A percentile compares a stretch with the other conserved stretches of the same genome.
phyloP scores from a whole-genome alignment of 2,113 vertebrate species.

The Perccottus glenii region DNA sequence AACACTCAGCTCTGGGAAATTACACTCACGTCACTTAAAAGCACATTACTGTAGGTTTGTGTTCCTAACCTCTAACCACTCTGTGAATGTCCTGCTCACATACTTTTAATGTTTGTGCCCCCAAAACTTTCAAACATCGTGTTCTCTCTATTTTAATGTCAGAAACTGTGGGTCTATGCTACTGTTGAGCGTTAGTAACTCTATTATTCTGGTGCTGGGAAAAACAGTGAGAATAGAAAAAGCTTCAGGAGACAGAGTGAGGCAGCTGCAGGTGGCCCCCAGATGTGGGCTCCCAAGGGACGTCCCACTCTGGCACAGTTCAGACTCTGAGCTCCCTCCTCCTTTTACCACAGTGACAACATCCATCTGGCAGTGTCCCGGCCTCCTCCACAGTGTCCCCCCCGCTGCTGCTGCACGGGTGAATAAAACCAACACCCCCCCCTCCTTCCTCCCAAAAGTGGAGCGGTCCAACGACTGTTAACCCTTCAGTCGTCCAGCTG shows the following conservation, averaged over 20 bases:
- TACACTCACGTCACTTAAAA: too few relatives aligned
- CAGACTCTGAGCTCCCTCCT: constrained; percentile 30
- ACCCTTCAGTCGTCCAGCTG: constrained; percentile 67
- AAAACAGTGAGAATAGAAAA: constrained; percentile 32
- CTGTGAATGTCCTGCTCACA: too few relatives aligned
- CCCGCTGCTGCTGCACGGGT: constrained; percentile 49
- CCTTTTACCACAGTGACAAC: constrained; percentile 60
- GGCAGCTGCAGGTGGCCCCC: constrained; percentile 78
- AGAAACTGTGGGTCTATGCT: too few relatives aligned
- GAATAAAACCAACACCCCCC: constrained; percentile 47
- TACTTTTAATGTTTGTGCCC: too few relatives aligned
- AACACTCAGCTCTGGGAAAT: too few relatives aligned
- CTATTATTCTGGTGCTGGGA: background rate
- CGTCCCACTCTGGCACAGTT: constrained; percentile 63
- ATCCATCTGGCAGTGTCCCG: constrained; percentile 71
- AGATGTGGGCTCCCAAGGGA: constrained; percentile 77
- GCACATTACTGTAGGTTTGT: too few relatives aligned
- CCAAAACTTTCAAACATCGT: too few relatives aligned
- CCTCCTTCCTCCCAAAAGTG: background rate
- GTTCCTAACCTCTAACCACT: too few relatives aligned
- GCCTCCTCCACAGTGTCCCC: constrained; percentile 57
- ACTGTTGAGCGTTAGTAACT: too few relatives aligned
- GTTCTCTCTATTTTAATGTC: too few relatives aligned
- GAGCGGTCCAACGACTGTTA: constrained; percentile 73
- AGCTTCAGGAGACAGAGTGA: constrained; percentile 5